Evolutionary conservation across 2,113 vertebrate species (phyloP).

Genomic region (Tragulus kanchil): DNA sequence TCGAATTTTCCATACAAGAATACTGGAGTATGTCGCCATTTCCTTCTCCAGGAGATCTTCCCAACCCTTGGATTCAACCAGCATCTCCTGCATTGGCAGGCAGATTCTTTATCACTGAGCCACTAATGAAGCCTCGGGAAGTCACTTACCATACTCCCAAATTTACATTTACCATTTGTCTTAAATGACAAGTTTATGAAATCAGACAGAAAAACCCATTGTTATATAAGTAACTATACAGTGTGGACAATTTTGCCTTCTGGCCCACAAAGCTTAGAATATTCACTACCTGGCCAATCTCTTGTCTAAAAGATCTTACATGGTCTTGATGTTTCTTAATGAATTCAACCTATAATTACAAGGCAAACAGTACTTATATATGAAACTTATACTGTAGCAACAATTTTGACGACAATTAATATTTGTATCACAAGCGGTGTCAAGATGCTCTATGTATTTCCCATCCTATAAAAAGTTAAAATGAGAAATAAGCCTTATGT

Average conservation of each 20-base stretch:
- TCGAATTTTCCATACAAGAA: no score
- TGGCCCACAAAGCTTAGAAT: neutral
- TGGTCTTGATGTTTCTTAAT: constrained; percentile 4
- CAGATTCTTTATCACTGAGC: neutral
- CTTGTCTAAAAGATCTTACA: neutral
- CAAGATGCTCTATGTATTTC: neutral
- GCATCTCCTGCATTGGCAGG: neutral
- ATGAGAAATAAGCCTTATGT: neutral
- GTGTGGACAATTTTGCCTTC: neutral
- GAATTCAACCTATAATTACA: neutral
- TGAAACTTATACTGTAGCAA: neutral
- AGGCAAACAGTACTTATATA: neutral
- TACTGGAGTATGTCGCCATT: neutral
- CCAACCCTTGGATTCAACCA: neutral
- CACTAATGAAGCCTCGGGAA: neutral
- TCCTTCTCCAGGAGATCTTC: neutral
- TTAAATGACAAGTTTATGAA: neutral
- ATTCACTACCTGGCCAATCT: neutral
- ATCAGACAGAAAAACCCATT: neutral
- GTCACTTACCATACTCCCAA: neutral
- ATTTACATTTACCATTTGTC: neutral
- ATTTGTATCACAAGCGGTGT: neutral
- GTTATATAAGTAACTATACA: neutral
- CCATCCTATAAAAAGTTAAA: neutral
- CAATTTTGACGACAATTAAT: neutral